A percentile compares a stretch with the other conserved stretches of the same genome.
These are phyloP conservation scores for Blastobasis adustella DNA, from an alignment of 2,888 invertebrate genomes.

Conservation along the genomic window DNA sequence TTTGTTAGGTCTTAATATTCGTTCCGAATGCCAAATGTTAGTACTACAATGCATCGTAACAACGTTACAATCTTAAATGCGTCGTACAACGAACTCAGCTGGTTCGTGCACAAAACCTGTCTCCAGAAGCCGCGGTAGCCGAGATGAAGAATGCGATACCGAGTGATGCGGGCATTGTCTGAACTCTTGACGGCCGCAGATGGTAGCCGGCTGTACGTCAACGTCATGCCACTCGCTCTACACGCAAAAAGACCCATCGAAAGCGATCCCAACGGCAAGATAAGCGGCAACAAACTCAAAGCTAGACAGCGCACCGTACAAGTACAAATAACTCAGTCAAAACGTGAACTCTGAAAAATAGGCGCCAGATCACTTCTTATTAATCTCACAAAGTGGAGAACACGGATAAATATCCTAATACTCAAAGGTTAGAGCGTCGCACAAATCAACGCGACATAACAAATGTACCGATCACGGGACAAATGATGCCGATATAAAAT, in stretches of 20 bases:
- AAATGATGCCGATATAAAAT: slow-evolving; percentile 70
- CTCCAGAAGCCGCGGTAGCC: slow-evolving; percentile 30
- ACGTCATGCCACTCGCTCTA: slow-evolving; percentile 12
- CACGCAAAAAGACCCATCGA: slow-evolving; percentile 24
- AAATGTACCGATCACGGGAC: slow-evolving; percentile 67
- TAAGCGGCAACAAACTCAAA: too few species aligned
- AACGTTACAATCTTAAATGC: too few species aligned
- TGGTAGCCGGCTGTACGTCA: slow-evolving; percentile 22
- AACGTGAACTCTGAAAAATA: too few species aligned
- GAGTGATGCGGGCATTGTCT: slow-evolving; percentile 41
- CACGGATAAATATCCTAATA: slow-evolving; percentile 41
- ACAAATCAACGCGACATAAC: slow-evolving; percentile 64
- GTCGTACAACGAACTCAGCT: not conserved
- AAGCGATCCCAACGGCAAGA: slow-evolving; percentile 1
- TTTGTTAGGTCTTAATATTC: too few species aligned
- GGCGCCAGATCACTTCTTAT: not conserved
- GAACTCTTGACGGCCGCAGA: slow-evolving; percentile 30
- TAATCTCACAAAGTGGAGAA: slow-evolving; percentile 4
- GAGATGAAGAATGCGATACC: slow-evolving; percentile 48
- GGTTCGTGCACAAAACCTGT: slow-evolving; percentile 19
- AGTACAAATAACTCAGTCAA: too few species aligned
- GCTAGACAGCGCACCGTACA: too few species aligned
- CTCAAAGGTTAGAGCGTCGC: slow-evolving; percentile 54
- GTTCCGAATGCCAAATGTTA: too few species aligned
- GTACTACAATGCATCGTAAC: too few species aligned